Conservation (phyloP, 2,797 vertebrate species). For the Pseudomugil gertrudae region DNA sequence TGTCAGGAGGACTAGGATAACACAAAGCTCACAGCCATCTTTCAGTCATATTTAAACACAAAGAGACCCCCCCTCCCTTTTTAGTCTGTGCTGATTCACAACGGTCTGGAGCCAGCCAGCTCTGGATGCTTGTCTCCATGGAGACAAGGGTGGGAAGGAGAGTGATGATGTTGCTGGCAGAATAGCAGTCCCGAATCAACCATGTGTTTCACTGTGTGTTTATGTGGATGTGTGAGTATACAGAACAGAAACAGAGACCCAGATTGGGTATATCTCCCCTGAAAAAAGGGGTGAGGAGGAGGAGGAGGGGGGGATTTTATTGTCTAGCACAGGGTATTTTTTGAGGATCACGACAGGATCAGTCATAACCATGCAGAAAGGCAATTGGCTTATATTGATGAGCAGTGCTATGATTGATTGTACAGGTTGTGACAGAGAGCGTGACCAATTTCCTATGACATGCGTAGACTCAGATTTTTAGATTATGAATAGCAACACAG, state of each 20-base stretch:
- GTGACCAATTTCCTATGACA: constrained; percentile 36
- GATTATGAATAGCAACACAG: constrained; percentile 6
- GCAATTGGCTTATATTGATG: constrained; percentile 32
- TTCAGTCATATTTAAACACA: constrained; percentile 74
- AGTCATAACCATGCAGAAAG: constrained; percentile 33
- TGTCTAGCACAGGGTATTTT: constrained; percentile 33
- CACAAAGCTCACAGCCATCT: constrained; percentile 54
- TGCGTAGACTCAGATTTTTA: constrained; percentile 33
- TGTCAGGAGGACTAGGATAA: constrained; percentile 24
- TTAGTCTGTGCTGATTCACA: constrained; percentile 80
- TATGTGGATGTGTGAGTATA: constrained; percentile 50
- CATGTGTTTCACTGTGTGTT: constrained; percentile 64
- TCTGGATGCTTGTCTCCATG: constrained; percentile 82
- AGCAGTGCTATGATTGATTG: constrained; percentile 50
- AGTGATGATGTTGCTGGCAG: constrained; percentile 79
- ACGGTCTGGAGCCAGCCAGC: constrained; percentile 75
- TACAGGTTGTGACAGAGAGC: constrained; percentile 47
- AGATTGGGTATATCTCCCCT: constrained; percentile 27
- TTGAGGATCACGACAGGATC: constrained; percentile 21
- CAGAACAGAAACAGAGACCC: constrained; percentile 39
- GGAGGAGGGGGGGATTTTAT: constrained; percentile 37
- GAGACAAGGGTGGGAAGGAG: constrained; percentile 81
- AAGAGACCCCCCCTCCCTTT: constrained; percentile 54
- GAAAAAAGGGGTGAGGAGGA: constrained; percentile 12
- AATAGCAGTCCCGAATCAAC: constrained; percentile 71